phyloP scores from a whole-genome alignment of 2,888 invertebrate species.

The Fabriciana adippe region DNA sequence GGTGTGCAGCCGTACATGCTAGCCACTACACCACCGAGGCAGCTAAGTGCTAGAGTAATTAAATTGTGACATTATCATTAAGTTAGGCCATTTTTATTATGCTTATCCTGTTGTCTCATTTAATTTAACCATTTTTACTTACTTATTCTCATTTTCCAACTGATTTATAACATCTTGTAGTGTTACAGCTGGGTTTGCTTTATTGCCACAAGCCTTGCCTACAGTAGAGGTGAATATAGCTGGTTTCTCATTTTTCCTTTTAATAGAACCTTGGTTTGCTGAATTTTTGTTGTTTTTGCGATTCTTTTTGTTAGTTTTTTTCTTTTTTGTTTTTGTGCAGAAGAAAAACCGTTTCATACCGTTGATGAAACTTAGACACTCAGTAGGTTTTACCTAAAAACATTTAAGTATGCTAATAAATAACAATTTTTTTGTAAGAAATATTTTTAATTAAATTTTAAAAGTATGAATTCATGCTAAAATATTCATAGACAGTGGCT shows the following conservation, averaged over 20 bases:
- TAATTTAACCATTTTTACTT: slow-evolving; percentile 39
- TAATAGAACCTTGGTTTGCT: slow-evolving; percentile 45
- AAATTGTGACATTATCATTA: no score
- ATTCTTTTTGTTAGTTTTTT: slow-evolving; percentile 51
- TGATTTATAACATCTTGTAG: slow-evolving; percentile 87
- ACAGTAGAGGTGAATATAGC: slow-evolving; percentile 74
- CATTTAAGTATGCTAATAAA: not conserved
- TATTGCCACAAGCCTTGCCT: slow-evolving; percentile 70
- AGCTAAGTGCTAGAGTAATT: no score
- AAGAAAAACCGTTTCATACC: slow-evolving; percentile 74
- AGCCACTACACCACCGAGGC: no score
- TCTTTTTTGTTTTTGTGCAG: slow-evolving; percentile 71
- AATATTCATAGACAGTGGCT: no score
- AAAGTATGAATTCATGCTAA: no score
- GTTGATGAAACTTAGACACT: slow-evolving; percentile 72
- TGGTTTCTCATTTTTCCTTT: slow-evolving; percentile 53
- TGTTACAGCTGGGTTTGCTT: slow-evolving; percentile 81
- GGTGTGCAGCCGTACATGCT: no score
- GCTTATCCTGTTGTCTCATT: no score
- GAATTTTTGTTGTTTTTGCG: slow-evolving; percentile 48
- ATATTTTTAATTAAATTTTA: no score
- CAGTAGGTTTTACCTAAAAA: slow-evolving; percentile 67
- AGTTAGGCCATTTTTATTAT: no score
- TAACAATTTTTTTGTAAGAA: not conserved
- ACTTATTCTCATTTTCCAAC: slow-evolving; percentile 86